Conservation (phyloP, 1,140 invertebrate species). For the Stenopsyche tienmushanensis region DNA sequence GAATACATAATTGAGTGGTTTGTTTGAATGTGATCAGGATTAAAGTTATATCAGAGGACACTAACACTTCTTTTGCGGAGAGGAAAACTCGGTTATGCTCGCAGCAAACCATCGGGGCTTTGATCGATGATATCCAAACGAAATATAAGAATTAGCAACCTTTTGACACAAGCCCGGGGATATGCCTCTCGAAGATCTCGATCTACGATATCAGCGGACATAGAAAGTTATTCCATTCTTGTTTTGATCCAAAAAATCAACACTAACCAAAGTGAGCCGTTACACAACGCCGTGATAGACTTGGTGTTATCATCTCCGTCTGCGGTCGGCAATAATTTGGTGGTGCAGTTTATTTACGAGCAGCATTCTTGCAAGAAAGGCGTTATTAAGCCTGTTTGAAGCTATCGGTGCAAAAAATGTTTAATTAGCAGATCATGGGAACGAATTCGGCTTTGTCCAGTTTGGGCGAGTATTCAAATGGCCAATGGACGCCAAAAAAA, state of each 20-base stretch:
- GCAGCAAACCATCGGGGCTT: no score
- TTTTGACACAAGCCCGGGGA: not conserved
- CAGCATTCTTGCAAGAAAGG: no score
- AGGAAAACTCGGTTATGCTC: no score
- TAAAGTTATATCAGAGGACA: no score
- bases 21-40: no score
- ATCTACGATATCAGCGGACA: not conserved
- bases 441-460: not conserved
- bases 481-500: not conserved
- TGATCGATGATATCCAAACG: not conserved
- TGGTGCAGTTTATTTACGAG: not conserved
- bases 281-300: not conserved
- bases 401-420: not conserved
- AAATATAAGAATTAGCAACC: not conserved
- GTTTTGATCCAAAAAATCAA: not conserved
- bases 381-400: not conserved
- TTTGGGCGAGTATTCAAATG: slow-evolving; percentile 5
- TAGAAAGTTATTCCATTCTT: not conserved
- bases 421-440: not conserved
- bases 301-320: not conserved
- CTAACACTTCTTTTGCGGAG: no score
- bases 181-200: not conserved
- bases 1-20: no score
- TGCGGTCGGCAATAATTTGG: not conserved
- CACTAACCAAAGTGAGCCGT: not conserved